A percentile compares a stretch with the other conserved stretches of the same genome.
phyloP scores from a whole-genome alignment of 2,797 vertebrate genomes.

The Neomorphus geoffroyi region DNA sequence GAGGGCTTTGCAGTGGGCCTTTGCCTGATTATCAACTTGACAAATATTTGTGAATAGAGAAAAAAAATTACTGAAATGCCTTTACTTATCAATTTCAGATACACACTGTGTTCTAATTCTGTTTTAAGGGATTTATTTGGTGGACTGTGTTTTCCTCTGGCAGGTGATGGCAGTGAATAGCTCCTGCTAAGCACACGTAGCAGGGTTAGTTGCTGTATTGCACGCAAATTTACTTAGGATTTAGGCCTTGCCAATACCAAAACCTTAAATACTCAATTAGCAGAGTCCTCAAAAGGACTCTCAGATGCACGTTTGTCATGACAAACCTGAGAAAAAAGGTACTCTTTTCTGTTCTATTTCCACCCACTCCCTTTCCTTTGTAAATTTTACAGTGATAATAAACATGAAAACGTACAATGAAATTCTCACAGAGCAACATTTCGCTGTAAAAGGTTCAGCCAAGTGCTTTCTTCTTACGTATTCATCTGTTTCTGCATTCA shows the following conservation, averaged over 20 bases:
- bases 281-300: background rate
- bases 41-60: background rate
- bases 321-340: background rate
- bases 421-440: background rate
- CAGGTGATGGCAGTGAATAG: background rate
- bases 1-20: background rate
- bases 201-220: background rate
- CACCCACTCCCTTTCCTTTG: background rate
- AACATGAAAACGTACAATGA: conserved; percentile 13
- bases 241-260: background rate
- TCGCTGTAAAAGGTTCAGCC: background rate
- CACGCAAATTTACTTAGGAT: background rate
- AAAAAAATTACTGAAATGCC: background rate
- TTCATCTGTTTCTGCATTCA: conserved; percentile 22
- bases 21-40: background rate
- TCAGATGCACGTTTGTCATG: background rate
- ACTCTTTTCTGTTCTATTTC: background rate
- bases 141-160: background rate
- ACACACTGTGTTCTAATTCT: background rate
- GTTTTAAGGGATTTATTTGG: background rate
- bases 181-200: background rate
- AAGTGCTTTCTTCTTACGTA: conserved; percentile 26
- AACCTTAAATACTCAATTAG: background rate
- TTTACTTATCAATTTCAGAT: background rate
- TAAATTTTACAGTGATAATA: background rate